Conservation (phyloP, 2,888 invertebrate species). For the Merodon equestris region DNA sequence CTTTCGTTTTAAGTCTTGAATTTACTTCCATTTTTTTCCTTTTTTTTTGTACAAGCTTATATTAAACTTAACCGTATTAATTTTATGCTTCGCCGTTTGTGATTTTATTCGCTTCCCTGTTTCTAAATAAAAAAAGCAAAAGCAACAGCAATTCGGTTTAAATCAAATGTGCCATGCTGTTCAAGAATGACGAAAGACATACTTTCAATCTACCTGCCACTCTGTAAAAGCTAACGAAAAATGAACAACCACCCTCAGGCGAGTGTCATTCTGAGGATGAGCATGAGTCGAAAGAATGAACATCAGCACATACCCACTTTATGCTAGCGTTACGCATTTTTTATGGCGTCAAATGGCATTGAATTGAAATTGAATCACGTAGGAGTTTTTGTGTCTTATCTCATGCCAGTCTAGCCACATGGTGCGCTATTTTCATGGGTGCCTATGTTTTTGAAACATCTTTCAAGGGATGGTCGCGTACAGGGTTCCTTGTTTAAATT, state of each 20-base stretch:
- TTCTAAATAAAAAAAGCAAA: background rate
- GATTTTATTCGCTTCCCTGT: constrained; percentile 27
- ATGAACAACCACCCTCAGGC: constrained; percentile 27
- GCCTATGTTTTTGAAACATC: too few relatives aligned
- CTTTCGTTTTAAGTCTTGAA: background rate
- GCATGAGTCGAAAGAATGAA: constrained; percentile 24
- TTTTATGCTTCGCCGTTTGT: constrained; percentile 59
- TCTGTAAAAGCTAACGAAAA: constrained; percentile 1
- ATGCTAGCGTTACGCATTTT: constrained; percentile 58
- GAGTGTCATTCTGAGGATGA: constrained; percentile 29
- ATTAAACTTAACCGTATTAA: constrained; percentile 54
- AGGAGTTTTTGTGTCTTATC: constrained; percentile 58
- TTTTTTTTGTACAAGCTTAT: constrained; percentile 33
- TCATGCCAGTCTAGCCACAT: constrained; percentile 48
- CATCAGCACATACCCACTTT: constrained; percentile 30
- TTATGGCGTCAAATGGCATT: constrained; percentile 64
- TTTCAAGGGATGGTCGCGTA: too few relatives aligned
- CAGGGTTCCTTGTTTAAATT: too few relatives aligned
- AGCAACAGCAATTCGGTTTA: constrained; percentile 2
- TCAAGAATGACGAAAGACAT: constrained; percentile 39
- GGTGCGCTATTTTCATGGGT: constrained; percentile 31
- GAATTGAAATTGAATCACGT: constrained; percentile 69
- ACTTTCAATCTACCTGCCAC: constrained; percentile 52
- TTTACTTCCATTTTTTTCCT: constrained; percentile 4
- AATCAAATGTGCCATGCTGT: constrained; percentile 27